These are phyloP conservation scores for Oxyteleia sp. DNA, from an alignment of 2,888 invertebrate species.

Conservation along the genomic window DNA sequence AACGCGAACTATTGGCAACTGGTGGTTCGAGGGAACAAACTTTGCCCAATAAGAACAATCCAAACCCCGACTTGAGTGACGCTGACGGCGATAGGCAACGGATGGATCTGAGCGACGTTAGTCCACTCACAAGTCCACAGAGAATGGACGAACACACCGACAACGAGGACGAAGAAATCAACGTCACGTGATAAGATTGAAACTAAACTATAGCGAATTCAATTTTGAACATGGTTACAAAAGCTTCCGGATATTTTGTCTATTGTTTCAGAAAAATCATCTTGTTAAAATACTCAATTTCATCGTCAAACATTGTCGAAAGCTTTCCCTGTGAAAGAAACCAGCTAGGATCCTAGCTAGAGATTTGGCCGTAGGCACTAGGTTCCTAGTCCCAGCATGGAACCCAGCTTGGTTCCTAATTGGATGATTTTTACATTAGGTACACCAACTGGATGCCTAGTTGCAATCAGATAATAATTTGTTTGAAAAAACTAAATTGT, in stretches of 20 bases:
- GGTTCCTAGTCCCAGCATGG: no score
- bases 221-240: conserved; percentile 45
- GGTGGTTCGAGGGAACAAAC: conserved; percentile 98
- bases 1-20: conserved; percentile 96
- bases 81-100: conserved; percentile 94
- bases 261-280: conserved; percentile 27
- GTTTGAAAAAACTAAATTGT: no score
- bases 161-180: conserved; percentile 93
- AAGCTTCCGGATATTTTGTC: conserved; percentile 43
- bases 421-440: no score
- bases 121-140: conserved; percentile 85
- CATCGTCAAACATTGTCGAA: neutral
- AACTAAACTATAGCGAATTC: conserved; percentile 35
- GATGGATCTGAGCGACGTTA: conserved; percentile 89
- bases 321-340: no score
- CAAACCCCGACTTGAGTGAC: conserved; percentile 97
- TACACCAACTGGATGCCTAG: no score
- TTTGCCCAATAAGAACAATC: conserved; percentile 98
- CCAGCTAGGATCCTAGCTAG: no score
- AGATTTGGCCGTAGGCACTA: no score
- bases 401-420: no score
- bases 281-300: conserved; percentile 10
- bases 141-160: conserved; percentile 87
- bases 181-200: conserved; percentile 93
- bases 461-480: no score